Percentiles rank a stretch among this genome's conserved stretches.
Evolutionary conservation across 2,888 invertebrate genomes (phyloP).

Genomic region (Lasioglossum villosulum): DNA sequence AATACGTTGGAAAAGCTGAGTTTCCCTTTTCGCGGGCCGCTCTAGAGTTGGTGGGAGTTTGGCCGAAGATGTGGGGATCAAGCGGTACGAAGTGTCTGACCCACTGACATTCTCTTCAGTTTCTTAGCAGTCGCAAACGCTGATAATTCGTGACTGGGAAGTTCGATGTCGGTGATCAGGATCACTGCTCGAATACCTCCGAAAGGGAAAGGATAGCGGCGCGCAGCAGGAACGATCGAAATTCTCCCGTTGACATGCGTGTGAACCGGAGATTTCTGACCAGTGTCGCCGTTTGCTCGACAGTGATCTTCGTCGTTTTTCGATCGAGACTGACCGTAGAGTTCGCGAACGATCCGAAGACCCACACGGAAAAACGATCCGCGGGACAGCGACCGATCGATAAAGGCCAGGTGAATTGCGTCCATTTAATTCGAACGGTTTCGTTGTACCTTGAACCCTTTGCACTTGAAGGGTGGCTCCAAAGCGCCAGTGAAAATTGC

Average conservation of each 20-base stretch:
- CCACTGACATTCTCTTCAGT: slow-evolving; percentile 83
- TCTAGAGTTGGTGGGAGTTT: slow-evolving; percentile 56
- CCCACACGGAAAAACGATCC: slow-evolving; percentile 10
- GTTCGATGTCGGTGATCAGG: slow-evolving; percentile 37
- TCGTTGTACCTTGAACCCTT: neutral
- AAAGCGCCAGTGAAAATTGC: too few relatives aligned
- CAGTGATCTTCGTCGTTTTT: slow-evolving; percentile 70
- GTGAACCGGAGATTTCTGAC: slow-evolving; percentile 71
- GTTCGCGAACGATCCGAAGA: slow-evolving; percentile 36
- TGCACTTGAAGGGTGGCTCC: too few relatives aligned
- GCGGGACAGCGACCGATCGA: slow-evolving; percentile 10
- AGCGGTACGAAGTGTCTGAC: slow-evolving; percentile 78
- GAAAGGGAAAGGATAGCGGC: neutral
- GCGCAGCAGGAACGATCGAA: neutral
- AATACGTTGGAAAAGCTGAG: slow-evolving; percentile 47
- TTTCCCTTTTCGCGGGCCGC: slow-evolving; percentile 48
- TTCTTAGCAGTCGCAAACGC: slow-evolving; percentile 73
- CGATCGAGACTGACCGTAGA: slow-evolving; percentile 67
- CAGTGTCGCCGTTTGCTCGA: slow-evolving; percentile 67
- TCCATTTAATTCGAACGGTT: neutral
- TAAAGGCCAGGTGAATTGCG: slow-evolving; percentile 63
- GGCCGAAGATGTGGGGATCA: slow-evolving; percentile 76
- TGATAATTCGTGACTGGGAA: slow-evolving; percentile 62
- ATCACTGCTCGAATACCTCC: neutral
- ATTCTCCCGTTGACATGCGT: slow-evolving; percentile 70